Evolutionary conservation across 1,140 invertebrate species (phyloP).

Genomic region (Diprion similis): DNA sequence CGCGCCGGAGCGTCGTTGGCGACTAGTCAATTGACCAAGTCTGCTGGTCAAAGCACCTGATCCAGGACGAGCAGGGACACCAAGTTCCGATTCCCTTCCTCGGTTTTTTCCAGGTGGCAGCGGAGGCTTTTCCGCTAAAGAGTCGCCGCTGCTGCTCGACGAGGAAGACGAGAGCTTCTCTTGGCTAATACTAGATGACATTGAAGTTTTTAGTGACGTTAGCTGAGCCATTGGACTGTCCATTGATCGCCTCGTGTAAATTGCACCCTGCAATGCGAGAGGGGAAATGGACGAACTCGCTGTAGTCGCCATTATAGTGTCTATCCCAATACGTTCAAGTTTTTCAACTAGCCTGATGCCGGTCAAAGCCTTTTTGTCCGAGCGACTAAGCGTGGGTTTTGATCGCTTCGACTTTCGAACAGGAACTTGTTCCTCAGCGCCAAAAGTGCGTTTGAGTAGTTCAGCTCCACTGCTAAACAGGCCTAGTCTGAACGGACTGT

Average conservation of each 20-base stretch:
- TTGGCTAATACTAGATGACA: conserved; percentile 53
- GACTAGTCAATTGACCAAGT: conserved; percentile 31
- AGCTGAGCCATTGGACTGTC: conserved; percentile 78
- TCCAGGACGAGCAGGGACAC: conserved; percentile 64
- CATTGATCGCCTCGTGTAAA: conserved; percentile 64
- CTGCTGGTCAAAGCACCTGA: conserved; percentile 60
- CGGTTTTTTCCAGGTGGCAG: conserved; percentile 19
- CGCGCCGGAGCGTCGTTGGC: conserved; percentile 51
- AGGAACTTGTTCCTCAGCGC: conserved; percentile 55
- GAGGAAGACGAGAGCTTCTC: conserved; percentile 47
- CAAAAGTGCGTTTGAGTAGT: conserved; percentile 73
- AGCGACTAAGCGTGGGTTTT: conserved; percentile 57
- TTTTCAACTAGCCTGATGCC: conserved; percentile 70
- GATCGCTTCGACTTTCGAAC: conserved; percentile 57
- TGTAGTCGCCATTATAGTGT: conserved; percentile 67
- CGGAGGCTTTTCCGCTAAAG: conserved; percentile 23
- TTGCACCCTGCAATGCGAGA: conserved; percentile 63
- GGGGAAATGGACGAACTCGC: conserved; percentile 60
- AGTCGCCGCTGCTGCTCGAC: conserved; percentile 42
- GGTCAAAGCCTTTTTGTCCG: conserved; percentile 60
- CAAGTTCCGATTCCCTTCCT: conserved; percentile 43
- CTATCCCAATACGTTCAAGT: conserved; percentile 73
- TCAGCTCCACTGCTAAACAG: conserved; percentile 77
- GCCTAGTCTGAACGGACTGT: conserved; percentile 68
- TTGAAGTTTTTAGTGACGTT: conserved; percentile 71